Base-by-base conservation (phyloP, 2,888 invertebrate genomes). In the Loripinus fragilis region DNA sequence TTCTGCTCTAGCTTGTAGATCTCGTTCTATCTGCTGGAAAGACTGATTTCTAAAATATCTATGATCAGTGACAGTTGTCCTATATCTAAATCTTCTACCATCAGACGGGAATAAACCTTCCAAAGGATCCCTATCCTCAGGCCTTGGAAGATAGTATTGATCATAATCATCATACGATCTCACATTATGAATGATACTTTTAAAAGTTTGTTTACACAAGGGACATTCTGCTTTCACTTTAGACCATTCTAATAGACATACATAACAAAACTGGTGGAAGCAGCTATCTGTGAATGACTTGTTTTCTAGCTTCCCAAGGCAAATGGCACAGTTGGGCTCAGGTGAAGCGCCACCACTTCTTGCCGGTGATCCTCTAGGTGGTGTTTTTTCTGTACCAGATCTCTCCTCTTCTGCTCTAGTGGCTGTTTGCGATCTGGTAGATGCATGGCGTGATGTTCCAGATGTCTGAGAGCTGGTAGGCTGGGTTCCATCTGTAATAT, bases 231-330 rank as follows among this genome's bases (percentile, higher is more conserved):
- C 96, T 94, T 98, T 98, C 20, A 98, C 96, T 95, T 97, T 98
- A 74, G 98, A 98, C 98, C 98, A 99, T 91, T 97, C 97, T 80
- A 97, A 94, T 41, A 99, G 95, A 92, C 98, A 99, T 85, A 96
- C 96, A 92, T 98, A 98, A 93, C 98, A 99, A 93, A 98, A 99
- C 92, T 97, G 96, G 94, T 99, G 98, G 93, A 97, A 95, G 93
- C 98, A 99, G 69, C 96, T 97, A 93, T 98, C 97, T 0, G 98
- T 97, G 93, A 97, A 97, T 38, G 97, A 98, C 92, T 97, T 97
- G 92, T 98, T 97, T 76, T 96, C 95, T 90, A 97, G 96, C 85
- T 96, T 96, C 30, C 97, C 97, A 76, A 98, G 95, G 91, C 98
- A 98, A 92, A 98, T 98, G 67, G 98, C 97, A 95, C 98, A 98